phyloP scores from a whole-genome alignment of 2,113 vertebrate genomes.

The Ophiodon elongatus region DNA sequence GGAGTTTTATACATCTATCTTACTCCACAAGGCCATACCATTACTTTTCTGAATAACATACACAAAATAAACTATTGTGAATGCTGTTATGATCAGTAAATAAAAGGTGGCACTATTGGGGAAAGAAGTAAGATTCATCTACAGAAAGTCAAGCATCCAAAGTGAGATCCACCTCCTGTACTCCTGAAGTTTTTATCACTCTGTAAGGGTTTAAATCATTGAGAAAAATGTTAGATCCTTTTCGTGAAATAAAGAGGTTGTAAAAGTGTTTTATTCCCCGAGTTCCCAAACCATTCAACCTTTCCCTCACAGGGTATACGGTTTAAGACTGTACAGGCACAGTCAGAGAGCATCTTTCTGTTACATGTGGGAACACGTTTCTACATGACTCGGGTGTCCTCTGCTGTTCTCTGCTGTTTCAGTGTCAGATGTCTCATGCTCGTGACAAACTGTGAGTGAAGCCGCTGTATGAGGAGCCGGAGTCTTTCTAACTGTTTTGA shows the following conservation, averaged over 20 bases:
- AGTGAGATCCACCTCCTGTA: conserved; percentile 19
- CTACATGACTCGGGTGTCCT: not conserved
- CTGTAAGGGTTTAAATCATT: conserved; percentile 39
- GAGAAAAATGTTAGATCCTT: conserved; percentile 24
- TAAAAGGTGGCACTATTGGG: not conserved
- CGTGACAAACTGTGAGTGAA: not conserved
- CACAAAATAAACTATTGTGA: not conserved
- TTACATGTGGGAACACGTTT: not conserved
- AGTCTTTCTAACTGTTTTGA: not conserved
- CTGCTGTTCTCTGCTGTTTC: not conserved
- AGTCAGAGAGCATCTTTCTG: conserved; percentile 1
- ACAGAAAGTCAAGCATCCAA: not conserved
- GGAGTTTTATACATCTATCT: not conserved
- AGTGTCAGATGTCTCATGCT: conserved; percentile 37
- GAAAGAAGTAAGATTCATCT: not conserved
- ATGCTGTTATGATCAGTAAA: not conserved
- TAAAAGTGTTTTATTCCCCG: conserved; percentile 44
- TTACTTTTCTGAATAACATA: not conserved
- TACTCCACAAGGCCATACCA: too few relatives aligned
- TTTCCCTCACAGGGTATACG: not conserved
- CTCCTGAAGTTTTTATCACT: conserved; percentile 38
- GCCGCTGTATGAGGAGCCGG: not conserved
- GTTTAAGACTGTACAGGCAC: not conserved
- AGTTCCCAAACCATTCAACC: conserved; percentile 24
- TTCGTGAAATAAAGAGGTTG: conserved; percentile 38